Base-by-base conservation (phyloP, 2,888 invertebrate genomes). In the Hypena proboscidalis region DNA sequence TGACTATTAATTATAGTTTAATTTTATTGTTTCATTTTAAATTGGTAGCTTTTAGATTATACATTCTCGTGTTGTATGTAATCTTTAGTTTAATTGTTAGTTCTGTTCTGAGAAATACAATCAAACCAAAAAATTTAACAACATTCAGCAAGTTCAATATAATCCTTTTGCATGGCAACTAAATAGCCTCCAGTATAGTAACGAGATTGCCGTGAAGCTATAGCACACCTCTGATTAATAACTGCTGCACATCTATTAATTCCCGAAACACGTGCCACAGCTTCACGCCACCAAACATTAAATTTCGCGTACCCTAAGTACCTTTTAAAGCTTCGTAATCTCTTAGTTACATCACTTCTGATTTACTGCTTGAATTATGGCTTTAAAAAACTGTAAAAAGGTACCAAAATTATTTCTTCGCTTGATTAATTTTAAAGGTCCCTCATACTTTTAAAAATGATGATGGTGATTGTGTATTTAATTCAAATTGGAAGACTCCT, bases 341-440 rank as follows among this genome's bases (percentile, higher is more conserved):
- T 73, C 72, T 72, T 70, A 74, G 72, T 75, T 77, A 79, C 77
- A 74, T 70, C 67, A 68, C 54, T 59, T 63, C 73, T 81, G 83
- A 83, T 83, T 84, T 82, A 83, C 77, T 68, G 64, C 77, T 59
- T 73, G 70, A 83, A 73, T 83, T 83, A 83, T 74, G 73, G 70
- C 49, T 62, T 47, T 46, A 71, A 68, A 68, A n/a, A n/a, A n/a
- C 53, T 47, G 50, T 35, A 60, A 70, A 78, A 77, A 72, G 62
- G 61, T 66, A 63, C 52, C 71, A 63, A 61, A 74, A 67, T 77
- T 74, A 66, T 69, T 67, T 66, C 52, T 30, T 51, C 43, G 47
- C 51, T 47, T 60, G 70, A 68, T 80, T 75, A 70, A 78, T 76
- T 78, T 74, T 61, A 71, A 53, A 52, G 58, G 56, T 57, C 52